Evolutionary conservation across 2,797 vertebrate genomes (phyloP).

Genomic region (Callimico goeldii): DNA sequence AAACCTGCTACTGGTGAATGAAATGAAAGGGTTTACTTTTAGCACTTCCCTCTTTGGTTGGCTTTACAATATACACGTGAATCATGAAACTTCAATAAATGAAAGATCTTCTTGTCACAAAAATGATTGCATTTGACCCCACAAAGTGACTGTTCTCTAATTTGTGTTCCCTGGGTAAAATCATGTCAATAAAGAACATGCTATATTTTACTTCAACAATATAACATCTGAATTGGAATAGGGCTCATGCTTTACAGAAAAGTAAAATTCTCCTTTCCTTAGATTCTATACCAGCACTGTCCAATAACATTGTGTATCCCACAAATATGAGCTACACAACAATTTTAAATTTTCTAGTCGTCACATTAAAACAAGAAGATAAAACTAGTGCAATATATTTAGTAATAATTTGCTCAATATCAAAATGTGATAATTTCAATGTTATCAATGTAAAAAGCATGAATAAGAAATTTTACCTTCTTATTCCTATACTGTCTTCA

Average conservation of each 20-base stretch:
- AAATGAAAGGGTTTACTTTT: slow-evolving; percentile 34
- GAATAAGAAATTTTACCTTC: neutral
- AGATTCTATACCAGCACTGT: neutral
- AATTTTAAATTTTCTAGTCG: neutral
- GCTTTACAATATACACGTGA: neutral
- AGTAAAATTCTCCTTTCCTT: neutral
- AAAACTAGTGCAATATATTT: neutral
- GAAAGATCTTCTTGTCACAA: neutral
- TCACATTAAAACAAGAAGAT: neutral
- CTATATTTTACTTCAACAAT: neutral
- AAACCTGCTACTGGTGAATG: neutral
- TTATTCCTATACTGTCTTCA: neutral
- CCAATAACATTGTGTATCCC: neutral
- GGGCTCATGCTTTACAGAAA: neutral
- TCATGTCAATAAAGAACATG: neutral
- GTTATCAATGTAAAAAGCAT: neutral
- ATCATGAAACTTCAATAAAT: neutral
- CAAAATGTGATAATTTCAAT: neutral
- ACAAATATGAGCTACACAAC: neutral
- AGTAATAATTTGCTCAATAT: neutral
- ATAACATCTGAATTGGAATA: neutral
- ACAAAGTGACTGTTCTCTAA: neutral
- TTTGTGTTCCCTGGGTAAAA: neutral
- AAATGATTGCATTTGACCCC: neutral
- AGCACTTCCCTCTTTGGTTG: neutral